These are phyloP conservation scores for Sympetrum striolatum DNA, from an alignment of 2,888 invertebrate species.

Conservation along the genomic window DNA sequence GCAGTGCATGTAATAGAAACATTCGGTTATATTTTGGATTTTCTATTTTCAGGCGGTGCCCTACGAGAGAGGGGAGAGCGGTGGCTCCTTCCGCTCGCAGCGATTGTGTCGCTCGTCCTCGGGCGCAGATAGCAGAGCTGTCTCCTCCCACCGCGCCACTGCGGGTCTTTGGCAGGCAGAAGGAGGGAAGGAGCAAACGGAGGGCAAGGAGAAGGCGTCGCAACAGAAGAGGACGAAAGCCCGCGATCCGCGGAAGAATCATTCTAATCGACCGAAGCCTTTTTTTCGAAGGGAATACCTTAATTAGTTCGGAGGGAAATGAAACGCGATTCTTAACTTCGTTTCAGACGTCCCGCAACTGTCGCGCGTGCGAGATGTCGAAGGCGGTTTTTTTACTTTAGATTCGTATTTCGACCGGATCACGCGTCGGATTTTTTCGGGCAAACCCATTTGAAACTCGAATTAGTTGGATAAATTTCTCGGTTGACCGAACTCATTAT, in stretches of 20 bases:
- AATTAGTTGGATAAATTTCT: background rate
- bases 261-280: conserved; percentile 23
- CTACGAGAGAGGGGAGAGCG: background rate
- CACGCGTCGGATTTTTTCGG: background rate
- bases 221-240: background rate
- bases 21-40: background rate
- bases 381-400: background rate
- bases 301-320: background rate
- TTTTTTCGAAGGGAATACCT: background rate
- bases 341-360: background rate
- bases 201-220: background rate
- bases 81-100: conserved; percentile 10
- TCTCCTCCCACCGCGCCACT: background rate
- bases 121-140: conserved; percentile 38
- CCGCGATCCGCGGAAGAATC: conserved; percentile 18
- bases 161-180: background rate
- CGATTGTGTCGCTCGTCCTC: conserved; percentile 7
- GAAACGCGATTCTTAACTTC: background rate
- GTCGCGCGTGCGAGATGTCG: background rate
- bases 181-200: background rate
- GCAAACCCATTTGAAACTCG: background rate
- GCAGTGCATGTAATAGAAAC: no score
- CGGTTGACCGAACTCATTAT: background rate
- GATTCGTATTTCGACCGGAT: background rate
- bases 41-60: background rate